A percentile compares a stretch with the other conserved stretches of the same genome.
Evolutionary conservation across 2,888 invertebrate genomes (phyloP).

Genomic region (Tachina fera): DNA sequence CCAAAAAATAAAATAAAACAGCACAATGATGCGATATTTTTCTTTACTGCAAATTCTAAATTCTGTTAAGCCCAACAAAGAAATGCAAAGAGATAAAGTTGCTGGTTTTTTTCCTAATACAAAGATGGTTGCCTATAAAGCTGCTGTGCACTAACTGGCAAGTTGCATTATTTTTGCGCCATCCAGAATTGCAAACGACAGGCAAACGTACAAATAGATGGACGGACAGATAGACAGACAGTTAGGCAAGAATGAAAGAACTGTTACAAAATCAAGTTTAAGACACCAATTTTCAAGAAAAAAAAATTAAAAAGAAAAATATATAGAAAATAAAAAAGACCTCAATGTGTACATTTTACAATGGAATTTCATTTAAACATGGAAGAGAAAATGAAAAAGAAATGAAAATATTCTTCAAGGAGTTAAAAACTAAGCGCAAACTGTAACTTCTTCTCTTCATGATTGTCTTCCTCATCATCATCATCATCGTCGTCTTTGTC

Average conservation of each 20-base stretch:
- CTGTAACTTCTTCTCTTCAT: constrained; percentile 42
- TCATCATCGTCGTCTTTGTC: not conserved
- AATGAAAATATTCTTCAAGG: constrained; percentile 15
- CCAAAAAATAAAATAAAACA: constrained; percentile 21
- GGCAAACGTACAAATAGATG: not conserved
- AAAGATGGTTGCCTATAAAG: constrained; percentile 26
- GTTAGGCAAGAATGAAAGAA: constrained; percentile 70
- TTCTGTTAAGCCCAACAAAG: constrained; percentile 48
- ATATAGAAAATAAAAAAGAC: constrained; percentile 36
- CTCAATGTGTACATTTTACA: constrained; percentile 58
- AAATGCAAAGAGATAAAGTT: constrained; percentile 35
- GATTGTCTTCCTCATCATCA: not conserved
- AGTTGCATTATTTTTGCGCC: constrained; percentile 62
- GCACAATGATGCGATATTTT: constrained; percentile 54
- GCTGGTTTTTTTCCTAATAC: constrained; percentile 47
- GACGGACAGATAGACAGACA: constrained; percentile 64
- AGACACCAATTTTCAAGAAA: constrained; percentile 70
- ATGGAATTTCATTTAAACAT: constrained; percentile 53
- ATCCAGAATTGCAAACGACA: constrained; percentile 28
- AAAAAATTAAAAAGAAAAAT: constrained; percentile 36
- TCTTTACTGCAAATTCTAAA: constrained; percentile 33
- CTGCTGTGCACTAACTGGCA: constrained; percentile 37
- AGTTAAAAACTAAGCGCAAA: constrained; percentile 44
- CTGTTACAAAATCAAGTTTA: constrained; percentile 74
- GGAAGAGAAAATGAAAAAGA: constrained; percentile 16